Conservation (phyloP, 1,140 invertebrate genomes). For the Heliconius congener region DNA sequence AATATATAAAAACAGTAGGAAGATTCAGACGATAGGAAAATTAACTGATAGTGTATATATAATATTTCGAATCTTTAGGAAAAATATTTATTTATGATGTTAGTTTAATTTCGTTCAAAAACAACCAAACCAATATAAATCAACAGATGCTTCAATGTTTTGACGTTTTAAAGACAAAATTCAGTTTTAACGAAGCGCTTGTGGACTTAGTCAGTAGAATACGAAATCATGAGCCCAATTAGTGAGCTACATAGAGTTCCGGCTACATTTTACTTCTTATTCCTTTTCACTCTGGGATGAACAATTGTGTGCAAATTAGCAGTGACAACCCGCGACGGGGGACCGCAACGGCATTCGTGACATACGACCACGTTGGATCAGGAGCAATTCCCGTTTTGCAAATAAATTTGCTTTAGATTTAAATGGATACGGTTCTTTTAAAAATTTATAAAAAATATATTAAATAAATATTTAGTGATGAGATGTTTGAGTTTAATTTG, state of each 20-base stretch:
- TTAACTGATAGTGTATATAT: too few species aligned
- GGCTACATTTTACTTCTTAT: conserved; percentile 64
- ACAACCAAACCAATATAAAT: conserved; percentile 4
- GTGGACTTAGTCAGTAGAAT: conserved; percentile 34
- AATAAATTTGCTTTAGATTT: not conserved
- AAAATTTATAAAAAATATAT: not conserved
- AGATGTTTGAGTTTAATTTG: too few species aligned
- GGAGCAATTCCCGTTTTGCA: not conserved
- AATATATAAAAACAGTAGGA: too few species aligned
- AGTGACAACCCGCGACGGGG: conserved; percentile 61
- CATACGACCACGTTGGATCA: conserved; percentile 42
- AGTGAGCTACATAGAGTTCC: conserved; percentile 62
- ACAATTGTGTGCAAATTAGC: conserved; percentile 79
- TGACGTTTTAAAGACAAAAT: not conserved
- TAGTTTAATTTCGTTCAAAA: not conserved
- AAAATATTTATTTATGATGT: too few species aligned
- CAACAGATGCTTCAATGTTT: not conserved
- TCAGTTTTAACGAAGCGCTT: conserved; percentile 34
- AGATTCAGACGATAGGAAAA: too few species aligned
- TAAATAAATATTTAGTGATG: not conserved
- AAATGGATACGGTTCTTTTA: not conserved
- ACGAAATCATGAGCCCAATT: conserved; percentile 55
- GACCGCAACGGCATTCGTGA: conserved; percentile 50
- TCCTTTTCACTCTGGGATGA: conserved; percentile 67
- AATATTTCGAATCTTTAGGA: too few species aligned